A percentile compares a stretch with the other conserved stretches of the same genome.
These are phyloP conservation scores for Drosophila saltans DNA, from an alignment of 1,140 invertebrate species.

Conservation along the genomic window DNA sequence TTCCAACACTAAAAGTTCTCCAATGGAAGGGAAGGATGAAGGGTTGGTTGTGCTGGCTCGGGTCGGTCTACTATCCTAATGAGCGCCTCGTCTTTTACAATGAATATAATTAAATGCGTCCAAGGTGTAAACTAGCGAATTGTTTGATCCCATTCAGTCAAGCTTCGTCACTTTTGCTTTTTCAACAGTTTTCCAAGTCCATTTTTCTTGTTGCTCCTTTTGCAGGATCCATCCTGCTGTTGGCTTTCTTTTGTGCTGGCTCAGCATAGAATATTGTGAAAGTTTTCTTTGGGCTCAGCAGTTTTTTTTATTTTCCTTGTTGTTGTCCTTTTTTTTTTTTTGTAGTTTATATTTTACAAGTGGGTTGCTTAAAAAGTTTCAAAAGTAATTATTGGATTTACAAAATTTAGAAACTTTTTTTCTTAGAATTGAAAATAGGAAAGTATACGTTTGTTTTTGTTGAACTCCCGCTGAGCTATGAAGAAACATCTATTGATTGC, in stretches of 20 bases:
- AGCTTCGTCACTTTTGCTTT: constrained; percentile 18
- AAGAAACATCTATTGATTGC: too few relatives aligned
- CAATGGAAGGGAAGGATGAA: background rate
- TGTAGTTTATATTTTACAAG: background rate
- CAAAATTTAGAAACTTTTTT: too few relatives aligned
- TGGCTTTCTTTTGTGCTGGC: constrained; percentile 48
- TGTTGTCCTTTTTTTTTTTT: constrained; percentile 12
- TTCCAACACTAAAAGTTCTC: background rate
- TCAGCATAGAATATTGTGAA: constrained; percentile 74
- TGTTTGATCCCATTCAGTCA: constrained; percentile 77
- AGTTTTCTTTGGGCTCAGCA: constrained; percentile 61
- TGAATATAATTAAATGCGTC: constrained; percentile 80
- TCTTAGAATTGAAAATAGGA: too few relatives aligned
- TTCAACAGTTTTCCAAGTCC: constrained; percentile 10
- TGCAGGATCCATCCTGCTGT: constrained; percentile 19
- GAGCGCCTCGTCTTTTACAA: constrained; percentile 56
- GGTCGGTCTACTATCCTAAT: constrained; percentile 21
- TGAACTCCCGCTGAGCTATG: too few relatives aligned
- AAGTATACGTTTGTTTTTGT: too few relatives aligned
- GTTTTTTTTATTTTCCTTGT: constrained; percentile 16
- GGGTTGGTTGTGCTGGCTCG: background rate
- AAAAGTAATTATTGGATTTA: background rate
- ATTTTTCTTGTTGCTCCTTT: constrained; percentile 32
- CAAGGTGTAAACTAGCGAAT: constrained; percentile 81
- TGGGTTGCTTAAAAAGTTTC: background rate